Percentiles rank a stretch among this genome's conserved stretches.
These are phyloP conservation scores for Babylonia areolata DNA, from an alignment of 1,140 invertebrate species.

Conservation along the genomic window DNA sequence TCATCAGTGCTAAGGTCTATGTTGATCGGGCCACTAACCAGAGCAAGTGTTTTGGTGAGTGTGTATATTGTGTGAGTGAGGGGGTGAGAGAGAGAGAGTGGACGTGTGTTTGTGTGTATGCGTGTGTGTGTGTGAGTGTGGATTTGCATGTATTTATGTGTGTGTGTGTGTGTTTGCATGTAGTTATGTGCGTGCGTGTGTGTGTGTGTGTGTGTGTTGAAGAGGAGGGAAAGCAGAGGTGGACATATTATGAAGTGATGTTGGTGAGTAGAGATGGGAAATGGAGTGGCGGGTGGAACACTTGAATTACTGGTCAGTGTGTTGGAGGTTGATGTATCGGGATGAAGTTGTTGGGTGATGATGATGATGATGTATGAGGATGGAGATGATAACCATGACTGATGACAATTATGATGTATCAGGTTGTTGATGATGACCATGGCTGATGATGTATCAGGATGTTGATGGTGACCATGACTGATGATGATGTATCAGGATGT, in stretches of 20 bases:
- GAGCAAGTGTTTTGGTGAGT: conserved; percentile 99
- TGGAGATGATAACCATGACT: not conserved
- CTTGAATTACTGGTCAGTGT: too few species aligned
- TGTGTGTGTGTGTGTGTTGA: not conserved
- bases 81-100: not conserved
- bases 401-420: not conserved
- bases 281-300: too few species aligned
- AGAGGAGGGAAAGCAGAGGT: too few species aligned
- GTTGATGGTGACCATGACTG: not conserved
- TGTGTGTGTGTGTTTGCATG: too few species aligned
- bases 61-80: not conserved
- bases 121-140: too few species aligned
- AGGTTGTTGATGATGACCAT: not conserved
- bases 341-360: too few species aligned
- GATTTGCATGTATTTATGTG: too few species aligned
- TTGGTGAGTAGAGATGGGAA: too few species aligned
- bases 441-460: not conserved
- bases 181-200: too few species aligned
- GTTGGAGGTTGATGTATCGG: not conserved
- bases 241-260: too few species aligned
- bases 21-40: conserved; percentile 99
- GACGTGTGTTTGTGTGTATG: too few species aligned
- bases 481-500: not conserved
- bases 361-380: not conserved
- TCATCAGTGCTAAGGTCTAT: conserved; percentile 99